A percentile compares a stretch with the other conserved stretches of the same genome.
Evolutionary conservation across 2,888 invertebrate species (phyloP).

Genomic region (Ellobium chinense): DNA sequence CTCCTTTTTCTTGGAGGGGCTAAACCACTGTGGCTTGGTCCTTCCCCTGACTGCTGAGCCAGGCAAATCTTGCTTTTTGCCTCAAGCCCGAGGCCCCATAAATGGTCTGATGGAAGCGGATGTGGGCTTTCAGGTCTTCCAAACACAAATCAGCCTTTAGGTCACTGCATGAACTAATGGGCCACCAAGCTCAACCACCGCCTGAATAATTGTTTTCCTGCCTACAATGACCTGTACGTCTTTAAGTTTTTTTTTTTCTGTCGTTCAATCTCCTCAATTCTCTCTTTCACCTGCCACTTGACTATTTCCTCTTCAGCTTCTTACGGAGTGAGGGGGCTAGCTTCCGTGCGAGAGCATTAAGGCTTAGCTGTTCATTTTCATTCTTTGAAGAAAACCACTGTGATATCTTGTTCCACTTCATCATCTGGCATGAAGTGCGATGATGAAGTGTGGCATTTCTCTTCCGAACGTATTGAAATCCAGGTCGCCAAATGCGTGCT

Average conservation of each 20-base stretch:
- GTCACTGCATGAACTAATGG: not conserved
- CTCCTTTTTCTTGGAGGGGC: too few relatives aligned
- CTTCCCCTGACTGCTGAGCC: not conserved
- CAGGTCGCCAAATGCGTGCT: slow-evolving; percentile 11
- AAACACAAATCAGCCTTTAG: not conserved
- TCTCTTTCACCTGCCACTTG: not conserved
- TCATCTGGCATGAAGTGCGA: not conserved
- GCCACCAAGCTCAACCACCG: not conserved
- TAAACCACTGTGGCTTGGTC: not conserved
- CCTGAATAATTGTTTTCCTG: not conserved
- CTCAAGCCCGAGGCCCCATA: not conserved
- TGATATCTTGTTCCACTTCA: slow-evolving; percentile 1
- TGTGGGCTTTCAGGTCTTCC: not conserved
- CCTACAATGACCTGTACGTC: not conserved
- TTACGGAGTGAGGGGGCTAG: not conserved
- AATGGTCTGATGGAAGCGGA: not conserved
- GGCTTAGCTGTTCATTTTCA: not conserved
- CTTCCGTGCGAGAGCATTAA: not conserved
- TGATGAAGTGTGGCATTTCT: not conserved
- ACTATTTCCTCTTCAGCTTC: not conserved
- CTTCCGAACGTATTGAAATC: not conserved
- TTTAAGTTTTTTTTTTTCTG: not conserved
- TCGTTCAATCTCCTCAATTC: not conserved
- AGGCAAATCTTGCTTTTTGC: not conserved
- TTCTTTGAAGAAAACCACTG: slow-evolving; percentile 5